phyloP scores from a whole-genome alignment of 2,113 vertebrate species.

The Agelaius tricolor region DNA sequence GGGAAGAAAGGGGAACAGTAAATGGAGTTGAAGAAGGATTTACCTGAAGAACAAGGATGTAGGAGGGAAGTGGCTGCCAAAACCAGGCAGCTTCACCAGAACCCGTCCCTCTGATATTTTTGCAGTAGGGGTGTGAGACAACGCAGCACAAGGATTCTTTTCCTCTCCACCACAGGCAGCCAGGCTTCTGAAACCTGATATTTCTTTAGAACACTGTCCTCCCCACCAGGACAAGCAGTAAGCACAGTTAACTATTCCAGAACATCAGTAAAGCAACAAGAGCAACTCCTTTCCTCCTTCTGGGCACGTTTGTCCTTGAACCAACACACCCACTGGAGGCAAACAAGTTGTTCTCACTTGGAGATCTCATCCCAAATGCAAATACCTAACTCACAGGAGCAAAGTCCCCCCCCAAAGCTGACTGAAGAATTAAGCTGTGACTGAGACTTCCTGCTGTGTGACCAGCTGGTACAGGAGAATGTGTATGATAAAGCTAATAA shows the following conservation, averaged over 20 bases:
- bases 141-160: neutral
- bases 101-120: slow-evolving; percentile 15
- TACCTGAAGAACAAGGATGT: slow-evolving; percentile 65
- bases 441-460: neutral
- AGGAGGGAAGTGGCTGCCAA: slow-evolving; percentile 58
- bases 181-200: neutral
- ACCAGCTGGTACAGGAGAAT: slow-evolving; percentile 3
- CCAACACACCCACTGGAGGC: neutral
- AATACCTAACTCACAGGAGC: neutral
- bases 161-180: neutral
- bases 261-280: neutral
- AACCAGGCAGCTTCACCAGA: slow-evolving; percentile 19
- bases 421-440: neutral
- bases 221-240: neutral
- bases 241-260: neutral
- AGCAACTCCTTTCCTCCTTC: neutral
- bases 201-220: neutral
- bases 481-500: slow-evolving; percentile 2
- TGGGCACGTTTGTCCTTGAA: neutral
- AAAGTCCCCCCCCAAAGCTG: neutral
- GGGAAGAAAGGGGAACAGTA: slow-evolving; percentile 3
- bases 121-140: neutral
- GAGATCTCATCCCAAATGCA: slow-evolving; percentile 31
- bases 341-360: neutral
- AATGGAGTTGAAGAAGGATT: slow-evolving; percentile 29